These are phyloP conservation scores for Heteromormyrus szaboi DNA, from an alignment of 2,797 vertebrate species.

Conservation along the genomic window DNA sequence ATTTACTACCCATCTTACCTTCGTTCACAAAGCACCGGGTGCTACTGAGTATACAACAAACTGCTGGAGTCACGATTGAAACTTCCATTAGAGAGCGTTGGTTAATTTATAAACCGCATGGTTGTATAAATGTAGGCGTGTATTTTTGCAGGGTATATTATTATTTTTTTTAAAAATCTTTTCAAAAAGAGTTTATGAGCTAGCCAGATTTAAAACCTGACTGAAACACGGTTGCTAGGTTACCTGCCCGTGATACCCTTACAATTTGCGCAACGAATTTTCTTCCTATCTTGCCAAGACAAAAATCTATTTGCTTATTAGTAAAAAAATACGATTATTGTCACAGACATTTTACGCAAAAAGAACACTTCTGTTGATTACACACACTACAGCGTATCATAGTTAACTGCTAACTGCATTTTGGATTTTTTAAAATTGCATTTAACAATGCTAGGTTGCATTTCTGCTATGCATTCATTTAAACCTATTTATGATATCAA, in stretches of 20 bases:
- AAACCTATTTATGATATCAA: background rate
- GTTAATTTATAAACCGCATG: background rate
- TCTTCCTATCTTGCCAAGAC: background rate
- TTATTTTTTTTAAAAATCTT: background rate
- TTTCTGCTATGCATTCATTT: background rate
- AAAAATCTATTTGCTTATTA: background rate
- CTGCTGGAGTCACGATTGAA: background rate
- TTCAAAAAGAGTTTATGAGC: background rate
- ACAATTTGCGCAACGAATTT: background rate
- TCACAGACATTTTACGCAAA: background rate
- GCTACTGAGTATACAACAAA: background rate
- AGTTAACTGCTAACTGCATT: background rate
- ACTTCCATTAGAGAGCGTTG: background rate
- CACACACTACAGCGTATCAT: background rate
- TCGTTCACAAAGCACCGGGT: background rate
- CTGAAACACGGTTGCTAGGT: constrained; percentile 18
- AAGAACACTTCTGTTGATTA: background rate
- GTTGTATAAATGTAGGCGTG: background rate
- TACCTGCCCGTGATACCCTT: background rate
- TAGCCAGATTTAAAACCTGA: constrained; percentile 11
- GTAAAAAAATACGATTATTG: background rate
- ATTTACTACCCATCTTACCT: background rate
- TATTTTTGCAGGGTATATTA: background rate
- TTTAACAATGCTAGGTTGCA: background rate
- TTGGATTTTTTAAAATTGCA: background rate